Conservation (phyloP, 1,140 invertebrate species). For the Dreissena rostriformis region DNA sequence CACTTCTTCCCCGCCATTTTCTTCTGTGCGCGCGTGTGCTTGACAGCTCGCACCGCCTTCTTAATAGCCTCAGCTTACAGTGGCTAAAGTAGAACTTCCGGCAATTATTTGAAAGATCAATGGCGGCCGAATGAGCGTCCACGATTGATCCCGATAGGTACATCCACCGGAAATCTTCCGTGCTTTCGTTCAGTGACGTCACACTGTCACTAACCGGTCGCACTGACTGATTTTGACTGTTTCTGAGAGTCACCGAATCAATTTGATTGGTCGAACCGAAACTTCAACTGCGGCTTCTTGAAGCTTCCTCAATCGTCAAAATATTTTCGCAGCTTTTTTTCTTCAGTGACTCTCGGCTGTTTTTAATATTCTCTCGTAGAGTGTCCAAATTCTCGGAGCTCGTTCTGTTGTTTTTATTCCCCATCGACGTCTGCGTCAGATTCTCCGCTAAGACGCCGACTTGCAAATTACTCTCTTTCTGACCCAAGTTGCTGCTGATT, state of each 20-base stretch:
- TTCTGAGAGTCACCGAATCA: background rate
- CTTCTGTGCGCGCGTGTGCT: slow-evolving; percentile 39
- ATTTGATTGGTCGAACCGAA: background rate
- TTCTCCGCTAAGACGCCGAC: slow-evolving; percentile 9
- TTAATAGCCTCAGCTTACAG: slow-evolving; percentile 55
- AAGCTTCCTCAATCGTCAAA: slow-evolving; percentile 12
- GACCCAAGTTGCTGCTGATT: background rate
- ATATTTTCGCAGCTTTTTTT: slow-evolving; percentile 30
- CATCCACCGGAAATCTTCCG: background rate
- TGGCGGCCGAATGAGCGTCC: slow-evolving; percentile 58
- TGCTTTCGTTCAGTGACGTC: slow-evolving; percentile 26
- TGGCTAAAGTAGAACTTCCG: slow-evolving; percentile 58
- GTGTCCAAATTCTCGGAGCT: slow-evolving; percentile 38
- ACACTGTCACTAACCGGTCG: slow-evolving; percentile 9
- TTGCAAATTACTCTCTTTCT: background rate
- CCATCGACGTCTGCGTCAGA: background rate
- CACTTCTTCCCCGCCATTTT: slow-evolving; percentile 49
- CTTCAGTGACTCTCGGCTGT: slow-evolving; percentile 41
- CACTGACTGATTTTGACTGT: background rate
- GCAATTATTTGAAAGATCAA: slow-evolving; percentile 63
- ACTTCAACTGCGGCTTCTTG: slow-evolving; percentile 11
- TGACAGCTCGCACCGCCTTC: slow-evolving; percentile 32
- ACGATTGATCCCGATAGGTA: slow-evolving; percentile 5
- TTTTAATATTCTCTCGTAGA: slow-evolving; percentile 45
- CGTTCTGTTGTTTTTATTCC: slow-evolving; percentile 19